Evolutionary conservation across 2,888 invertebrate species (phyloP), one percentile per base, ranked within the genome.

Genomic region (Tenodera sinensis): DNA sequence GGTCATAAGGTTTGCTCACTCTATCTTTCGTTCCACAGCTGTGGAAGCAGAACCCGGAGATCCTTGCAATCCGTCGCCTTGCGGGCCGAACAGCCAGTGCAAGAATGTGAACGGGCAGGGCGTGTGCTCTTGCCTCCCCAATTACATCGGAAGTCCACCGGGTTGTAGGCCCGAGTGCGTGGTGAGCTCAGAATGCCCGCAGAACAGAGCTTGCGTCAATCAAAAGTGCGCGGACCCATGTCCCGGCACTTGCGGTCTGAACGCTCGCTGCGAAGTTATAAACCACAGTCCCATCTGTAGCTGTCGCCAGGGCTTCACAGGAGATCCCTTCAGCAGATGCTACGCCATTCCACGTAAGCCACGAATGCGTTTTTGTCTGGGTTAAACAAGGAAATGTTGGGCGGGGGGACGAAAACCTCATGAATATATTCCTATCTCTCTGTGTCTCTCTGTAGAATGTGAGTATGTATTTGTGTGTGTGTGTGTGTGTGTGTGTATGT

Each of bases 271-370:
- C 92, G 95, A 96, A 93, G 96, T 97, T 25, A 95, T 96, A 7
- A 96, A 96, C 91, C 97, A 97, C 92, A 95, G 95, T 91, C 96
- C 97, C 14, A 95, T 96, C 91, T 97, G 97, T 92, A 94, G 95
- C 88, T 97, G 97, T 92, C 94, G 95, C 82, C 94, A 95, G 85
- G 95, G 95, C 47, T 96, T 95, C 92, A 94, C 95, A 83, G 97
- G 97, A 86, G 95, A 95, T 93, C 96, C 96, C n/a, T 93, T 94
- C 92, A 92, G 92, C 84, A 91, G 92, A 90, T 93, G 93, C 90
- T 92, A 91, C 89, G 91, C 91, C 25, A 91, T 92, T 90, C 91
- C 92, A 90, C 91, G 92, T 92, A 92, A 91, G 92, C 71, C 92
- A 93, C 91, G 92, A 92, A 93, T 87, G 54, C 54, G 54, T 71